Percentiles rank a stretch among this genome's conserved stretches.
Conservation (phyloP, 2,113 vertebrate genomes). For the Cettia cetti region DNA sequence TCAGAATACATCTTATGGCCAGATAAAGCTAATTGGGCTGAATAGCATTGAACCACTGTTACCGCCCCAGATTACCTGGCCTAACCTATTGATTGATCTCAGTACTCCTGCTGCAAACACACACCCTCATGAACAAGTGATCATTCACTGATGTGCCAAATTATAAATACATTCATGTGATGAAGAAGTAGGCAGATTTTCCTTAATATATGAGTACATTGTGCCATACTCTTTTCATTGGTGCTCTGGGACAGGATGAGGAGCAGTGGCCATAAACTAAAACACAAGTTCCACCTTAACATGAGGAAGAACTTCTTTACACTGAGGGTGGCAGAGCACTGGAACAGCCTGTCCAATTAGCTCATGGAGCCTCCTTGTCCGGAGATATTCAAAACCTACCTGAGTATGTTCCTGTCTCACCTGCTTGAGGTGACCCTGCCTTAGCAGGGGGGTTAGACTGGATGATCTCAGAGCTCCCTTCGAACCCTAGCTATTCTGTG, state of each 20-base stretch:
- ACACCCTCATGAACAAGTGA: neutral
- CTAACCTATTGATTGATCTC: neutral
- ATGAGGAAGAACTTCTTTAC: neutral
- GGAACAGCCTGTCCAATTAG: neutral
- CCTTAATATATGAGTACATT: neutral
- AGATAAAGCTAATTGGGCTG: neutral
- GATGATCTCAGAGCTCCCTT: neutral
- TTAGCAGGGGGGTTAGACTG: neutral
- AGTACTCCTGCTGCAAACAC: neutral
- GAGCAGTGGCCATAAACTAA: neutral
- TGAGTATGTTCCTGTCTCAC: neutral
- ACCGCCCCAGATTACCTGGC: neutral
- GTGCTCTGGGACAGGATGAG: too few species aligned
- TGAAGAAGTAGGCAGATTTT: neutral
- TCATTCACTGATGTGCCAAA: neutral
- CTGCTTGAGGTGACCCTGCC: neutral
- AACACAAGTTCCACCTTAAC: neutral
- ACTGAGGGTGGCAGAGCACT: neutral
- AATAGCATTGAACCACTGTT: neutral
- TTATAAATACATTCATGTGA: neutral
- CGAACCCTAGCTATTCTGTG: neutral
- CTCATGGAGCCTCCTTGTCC: fast-evolving
- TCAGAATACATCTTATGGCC: neutral
- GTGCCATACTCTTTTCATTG: neutral
- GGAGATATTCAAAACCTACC: neutral